Percentiles rank a stretch among this genome's conserved stretches.
Conservation (phyloP, 1,140 invertebrate species). For the Euura lappo region DNA sequence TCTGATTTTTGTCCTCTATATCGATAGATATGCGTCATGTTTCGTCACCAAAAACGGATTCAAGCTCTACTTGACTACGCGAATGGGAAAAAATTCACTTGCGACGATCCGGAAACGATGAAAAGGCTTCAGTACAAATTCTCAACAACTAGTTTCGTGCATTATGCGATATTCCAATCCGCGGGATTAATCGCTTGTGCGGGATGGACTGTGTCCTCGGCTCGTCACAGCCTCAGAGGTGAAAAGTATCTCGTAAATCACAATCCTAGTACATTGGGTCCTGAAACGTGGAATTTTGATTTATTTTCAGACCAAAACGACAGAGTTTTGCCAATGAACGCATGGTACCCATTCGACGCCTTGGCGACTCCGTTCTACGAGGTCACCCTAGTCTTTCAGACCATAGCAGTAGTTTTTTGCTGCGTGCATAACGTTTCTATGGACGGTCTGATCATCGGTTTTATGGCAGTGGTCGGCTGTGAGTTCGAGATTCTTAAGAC, state of each 20-base stretch:
- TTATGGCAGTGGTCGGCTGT: not conserved
- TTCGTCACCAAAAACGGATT: conserved; percentile 1
- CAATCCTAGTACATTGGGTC: not conserved
- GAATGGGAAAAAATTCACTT: not conserved
- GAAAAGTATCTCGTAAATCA: not conserved
- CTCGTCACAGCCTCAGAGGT: not conserved
- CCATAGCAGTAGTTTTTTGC: not conserved
- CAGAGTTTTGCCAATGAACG: not conserved
- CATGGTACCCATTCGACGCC: not conserved
- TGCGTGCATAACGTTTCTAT: not conserved
- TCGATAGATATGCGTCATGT: not conserved
- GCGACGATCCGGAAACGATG: not conserved
- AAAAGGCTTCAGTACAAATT: not conserved
- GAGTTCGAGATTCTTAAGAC: not conserved
- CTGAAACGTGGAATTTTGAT: not conserved
- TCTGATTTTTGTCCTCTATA: not conserved
- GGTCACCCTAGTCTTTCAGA: conserved; percentile 1
- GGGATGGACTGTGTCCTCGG: not conserved
- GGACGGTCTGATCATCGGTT: not conserved
- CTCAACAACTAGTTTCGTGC: not conserved
- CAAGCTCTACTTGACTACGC: not conserved
- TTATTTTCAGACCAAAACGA: not conserved
- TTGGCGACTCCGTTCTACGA: not conserved
- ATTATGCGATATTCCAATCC: not conserved
- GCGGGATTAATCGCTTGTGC: not conserved